Conservation (phyloP, 2,888 invertebrate species). For the Ashinkailepas kermadecensis region DNA sequence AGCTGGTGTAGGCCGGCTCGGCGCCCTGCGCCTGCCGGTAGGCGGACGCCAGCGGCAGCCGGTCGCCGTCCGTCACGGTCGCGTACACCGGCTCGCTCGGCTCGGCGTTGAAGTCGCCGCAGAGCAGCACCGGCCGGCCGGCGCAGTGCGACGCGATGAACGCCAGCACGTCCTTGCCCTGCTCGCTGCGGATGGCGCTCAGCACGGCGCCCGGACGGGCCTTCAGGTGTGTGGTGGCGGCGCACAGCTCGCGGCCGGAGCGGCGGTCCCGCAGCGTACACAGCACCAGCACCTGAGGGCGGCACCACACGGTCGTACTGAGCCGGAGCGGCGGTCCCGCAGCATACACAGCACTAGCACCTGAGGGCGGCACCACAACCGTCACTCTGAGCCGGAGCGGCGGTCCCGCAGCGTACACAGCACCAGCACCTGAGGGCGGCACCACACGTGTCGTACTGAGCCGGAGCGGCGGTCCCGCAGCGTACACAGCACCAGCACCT, state of each 20-base stretch:
- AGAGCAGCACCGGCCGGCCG: constrained; percentile 54
- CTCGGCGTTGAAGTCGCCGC: constrained; percentile 71
- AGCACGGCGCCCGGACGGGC: constrained; percentile 60
- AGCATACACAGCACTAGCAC: constrained; percentile 55
- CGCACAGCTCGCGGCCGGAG: constrained; percentile 54
- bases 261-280: constrained; percentile 49
- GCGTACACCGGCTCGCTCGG: constrained; percentile 60
- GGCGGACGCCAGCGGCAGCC: constrained; percentile 32
- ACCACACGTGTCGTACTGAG: too few species aligned
- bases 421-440: constrained; percentile 50
- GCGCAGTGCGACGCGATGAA: constrained; percentile 48
- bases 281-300: constrained; percentile 52
- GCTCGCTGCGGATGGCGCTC: constrained; percentile 60
- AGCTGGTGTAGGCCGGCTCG: constrained; percentile 66
- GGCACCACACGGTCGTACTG: too few species aligned
- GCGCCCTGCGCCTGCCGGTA: constrained; percentile 38
- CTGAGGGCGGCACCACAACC: constrained; percentile 40
- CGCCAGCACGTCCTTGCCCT: constrained; percentile 58
- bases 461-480: constrained; percentile 51
- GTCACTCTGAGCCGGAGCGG: constrained; percentile 43
- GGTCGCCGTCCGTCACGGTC: constrained; percentile 29
- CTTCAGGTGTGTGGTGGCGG: constrained; percentile 66
- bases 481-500: constrained; percentile 55
- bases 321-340: constrained; percentile 48
- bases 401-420: constrained; percentile 50